phyloP scores from a whole-genome alignment of 2,113 vertebrate genomes.

The Dicaeum eximium region DNA sequence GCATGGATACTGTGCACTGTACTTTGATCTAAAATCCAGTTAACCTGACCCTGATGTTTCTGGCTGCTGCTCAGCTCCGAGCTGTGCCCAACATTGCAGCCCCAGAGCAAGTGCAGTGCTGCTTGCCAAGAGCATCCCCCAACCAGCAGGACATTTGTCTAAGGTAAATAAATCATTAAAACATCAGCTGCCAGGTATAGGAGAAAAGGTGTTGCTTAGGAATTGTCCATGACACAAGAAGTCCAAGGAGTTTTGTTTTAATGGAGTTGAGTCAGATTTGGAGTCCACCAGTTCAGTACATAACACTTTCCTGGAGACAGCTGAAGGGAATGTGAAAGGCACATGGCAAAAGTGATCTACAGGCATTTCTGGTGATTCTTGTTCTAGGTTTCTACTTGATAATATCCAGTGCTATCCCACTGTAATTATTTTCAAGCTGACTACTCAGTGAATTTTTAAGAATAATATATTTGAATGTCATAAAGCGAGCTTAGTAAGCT shows the following conservation, averaged over 20 bases:
- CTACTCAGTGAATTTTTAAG: constrained; percentile 44
- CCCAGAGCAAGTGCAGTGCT: neutral
- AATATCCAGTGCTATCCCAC: neutral
- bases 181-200: neutral
- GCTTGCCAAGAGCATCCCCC: neutral
- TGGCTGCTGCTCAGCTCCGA: neutral
- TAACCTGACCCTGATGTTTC: neutral
- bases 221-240: neutral
- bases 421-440: constrained; percentile 37
- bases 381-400: neutral
- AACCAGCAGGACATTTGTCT: neutral
- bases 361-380: neutral
- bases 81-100: neutral
- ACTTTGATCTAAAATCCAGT: neutral
- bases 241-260: neutral
- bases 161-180: neutral
- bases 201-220: neutral
- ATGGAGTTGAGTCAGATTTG: neutral
- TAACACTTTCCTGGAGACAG: neutral
- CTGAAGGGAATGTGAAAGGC: neutral
- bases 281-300: neutral
- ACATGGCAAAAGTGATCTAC: neutral
- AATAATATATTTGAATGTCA: constrained; percentile 48
- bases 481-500: constrained; percentile 29
- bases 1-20: neutral